A percentile compares a stretch with the other conserved stretches of the same genome.
Evolutionary conservation across 2,113 vertebrate genomes (phyloP).

Genomic region (Centropristis striata): DNA sequence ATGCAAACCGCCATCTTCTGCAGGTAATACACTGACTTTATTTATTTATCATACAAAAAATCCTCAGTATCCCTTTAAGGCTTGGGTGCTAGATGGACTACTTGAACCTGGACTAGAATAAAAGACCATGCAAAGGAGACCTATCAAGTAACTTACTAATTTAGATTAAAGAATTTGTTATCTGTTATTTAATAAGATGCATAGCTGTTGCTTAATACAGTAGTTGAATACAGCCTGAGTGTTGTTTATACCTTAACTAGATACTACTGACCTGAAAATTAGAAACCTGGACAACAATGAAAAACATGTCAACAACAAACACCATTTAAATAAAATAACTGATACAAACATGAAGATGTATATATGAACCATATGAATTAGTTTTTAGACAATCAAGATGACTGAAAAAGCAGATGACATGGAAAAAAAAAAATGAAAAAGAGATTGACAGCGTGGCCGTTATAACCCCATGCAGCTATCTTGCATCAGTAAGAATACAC

Average conservation of each 20-base stretch:
- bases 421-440: background rate
- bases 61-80: background rate
- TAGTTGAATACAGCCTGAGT: slow-evolving; percentile 81
- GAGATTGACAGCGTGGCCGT: background rate
- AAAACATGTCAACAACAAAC: slow-evolving; percentile 38
- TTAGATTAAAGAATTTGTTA: slow-evolving; percentile 45
- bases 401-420: slow-evolving; percentile 28
- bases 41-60: too few species aligned
- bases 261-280: slow-evolving; percentile 68
- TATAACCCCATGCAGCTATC: slow-evolving; percentile 1
- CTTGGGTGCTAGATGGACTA: slow-evolving; percentile 19
- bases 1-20: too few species aligned
- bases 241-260: slow-evolving; percentile 47
- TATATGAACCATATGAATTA: slow-evolving; percentile 37
- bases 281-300: slow-evolving; percentile 36
- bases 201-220: slow-evolving; percentile 76
- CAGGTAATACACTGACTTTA: too few species aligned
- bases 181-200: slow-evolving; percentile 51
- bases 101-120: slow-evolving; percentile 7
- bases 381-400: slow-evolving; percentile 36
- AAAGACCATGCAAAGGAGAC: slow-evolving; percentile 42
- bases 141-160: slow-evolving; percentile 46
- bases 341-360: slow-evolving; percentile 33
- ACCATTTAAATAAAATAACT: slow-evolving; percentile 60
- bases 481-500: slow-evolving; percentile 24